Evolutionary conservation across 2,888 invertebrate genomes (phyloP), one percentile per base, ranked within the genome.

Genomic region (Halictus ligatus): DNA sequence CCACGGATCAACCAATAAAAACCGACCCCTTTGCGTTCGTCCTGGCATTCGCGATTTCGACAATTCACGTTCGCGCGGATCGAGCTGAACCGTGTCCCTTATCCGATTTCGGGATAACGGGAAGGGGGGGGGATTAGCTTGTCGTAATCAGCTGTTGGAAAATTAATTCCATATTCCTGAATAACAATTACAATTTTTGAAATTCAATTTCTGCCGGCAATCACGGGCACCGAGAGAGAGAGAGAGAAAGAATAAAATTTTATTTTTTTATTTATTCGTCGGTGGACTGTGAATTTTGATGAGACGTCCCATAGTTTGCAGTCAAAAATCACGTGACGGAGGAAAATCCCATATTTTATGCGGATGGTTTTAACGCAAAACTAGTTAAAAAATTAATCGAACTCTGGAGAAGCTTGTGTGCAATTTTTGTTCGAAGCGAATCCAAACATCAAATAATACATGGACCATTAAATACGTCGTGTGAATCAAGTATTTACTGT

Each of bases 1-100:
- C 12, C 43, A 21, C 35, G 69, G 35, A 69, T 69, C 69, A 21
- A 69, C 69, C 69, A 69, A 69, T 69, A 69, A 69, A 69, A 69
- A 40, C 69, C 69, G 69, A 18, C 35, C 35, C 29, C 35, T 21
- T 10, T 7, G 8, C 35, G 35, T 10, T 40, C 69, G 35, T 21
- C 5, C 40, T 1, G 35, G 35, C 29, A 67, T 67, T 67, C 69
- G 69, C 40, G 69, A 40, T 69, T 69, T 40, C 69, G 69, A 21
- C 35, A 21, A 21, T 29, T 29, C 67, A 29, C 29, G 67, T 18
- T 35, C 67, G 35, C 35, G 7, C 6, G 21, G 35, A 69, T 40
- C 21, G 1, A 18, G 21, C 18, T 35, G 21, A 69, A 21, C 35
- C 67, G 10, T 18, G 69, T 69, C 40, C 35, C 29, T 67, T 35